Conservation (phyloP, 1,140 invertebrate species). For the Papilio aristodemus region DNA sequence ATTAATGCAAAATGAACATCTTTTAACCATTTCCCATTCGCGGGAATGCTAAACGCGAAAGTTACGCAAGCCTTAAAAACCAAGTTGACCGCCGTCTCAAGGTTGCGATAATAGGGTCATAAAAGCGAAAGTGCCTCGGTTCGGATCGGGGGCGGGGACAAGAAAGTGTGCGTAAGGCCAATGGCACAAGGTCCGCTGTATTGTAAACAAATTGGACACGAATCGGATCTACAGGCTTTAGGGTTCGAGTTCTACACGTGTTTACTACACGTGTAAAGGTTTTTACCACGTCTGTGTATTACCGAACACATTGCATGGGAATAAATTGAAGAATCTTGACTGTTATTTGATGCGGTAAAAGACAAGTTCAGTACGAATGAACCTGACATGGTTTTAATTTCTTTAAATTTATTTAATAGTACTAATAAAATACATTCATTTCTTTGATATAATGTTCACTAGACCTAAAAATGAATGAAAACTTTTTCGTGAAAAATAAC, state of each 20-base stretch:
- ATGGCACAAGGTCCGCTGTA: slow-evolving; percentile 35
- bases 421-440: too few species aligned
- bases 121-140: slow-evolving; percentile 46
- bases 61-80: slow-evolving; percentile 27
- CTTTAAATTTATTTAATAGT: too few species aligned
- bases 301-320: too few species aligned
- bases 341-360: too few species aligned
- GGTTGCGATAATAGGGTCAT: slow-evolving; percentile 47
- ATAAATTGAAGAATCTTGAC: too few species aligned
- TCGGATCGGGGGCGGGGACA: slow-evolving; percentile 41
- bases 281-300: too few species aligned
- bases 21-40: slow-evolving; percentile 13
- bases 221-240: background rate
- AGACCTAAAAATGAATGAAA: too few species aligned
- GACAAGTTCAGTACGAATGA: too few species aligned
- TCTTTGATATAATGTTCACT: too few species aligned
- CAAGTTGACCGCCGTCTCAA: slow-evolving; percentile 36
- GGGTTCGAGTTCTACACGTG: background rate
- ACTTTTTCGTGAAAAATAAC: too few species aligned
- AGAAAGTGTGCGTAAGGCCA: slow-evolving; percentile 47
- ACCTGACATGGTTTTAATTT: too few species aligned
- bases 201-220: slow-evolving; percentile 40
- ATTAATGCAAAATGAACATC: background rate
- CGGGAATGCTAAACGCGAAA: slow-evolving; percentile 14
- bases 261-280: background rate